Evolutionary conservation across 1,140 invertebrate genomes (phyloP).

Genomic region (Drosophila suzukii): DNA sequence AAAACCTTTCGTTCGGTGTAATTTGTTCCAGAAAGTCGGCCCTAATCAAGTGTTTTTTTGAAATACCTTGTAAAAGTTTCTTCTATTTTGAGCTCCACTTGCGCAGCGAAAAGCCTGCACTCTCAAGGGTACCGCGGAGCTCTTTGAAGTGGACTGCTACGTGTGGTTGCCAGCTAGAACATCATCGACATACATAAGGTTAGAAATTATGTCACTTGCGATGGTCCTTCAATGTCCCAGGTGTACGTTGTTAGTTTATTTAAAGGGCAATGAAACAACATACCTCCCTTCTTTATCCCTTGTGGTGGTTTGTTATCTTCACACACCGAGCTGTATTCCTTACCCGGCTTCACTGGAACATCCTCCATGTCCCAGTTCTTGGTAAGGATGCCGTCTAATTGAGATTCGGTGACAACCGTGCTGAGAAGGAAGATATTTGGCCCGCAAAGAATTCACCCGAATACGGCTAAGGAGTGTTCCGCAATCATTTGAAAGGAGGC

Average conservation of each 20-base stretch:
- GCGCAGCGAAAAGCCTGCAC: too few relatives aligned
- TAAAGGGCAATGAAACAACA: conserved; percentile 1
- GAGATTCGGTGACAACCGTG: background rate
- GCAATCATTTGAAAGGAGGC: background rate
- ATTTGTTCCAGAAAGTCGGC: too few relatives aligned
- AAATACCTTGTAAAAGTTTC: too few relatives aligned
- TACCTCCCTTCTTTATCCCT: background rate
- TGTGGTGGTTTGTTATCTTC: background rate
- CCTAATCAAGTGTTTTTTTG: background rate
- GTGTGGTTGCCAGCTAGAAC: too few relatives aligned
- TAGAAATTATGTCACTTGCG: background rate
- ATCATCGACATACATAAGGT: too few relatives aligned
- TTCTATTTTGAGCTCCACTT: too few relatives aligned
- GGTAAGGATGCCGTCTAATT: background rate
- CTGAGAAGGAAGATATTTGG: background rate
- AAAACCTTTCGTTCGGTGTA: too few relatives aligned
- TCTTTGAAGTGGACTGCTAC: too few relatives aligned
- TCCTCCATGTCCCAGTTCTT: background rate
- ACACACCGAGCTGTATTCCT: background rate
- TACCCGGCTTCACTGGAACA: background rate
- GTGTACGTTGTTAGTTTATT: background rate
- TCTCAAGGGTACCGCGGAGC: too few relatives aligned
- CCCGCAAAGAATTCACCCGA: background rate
- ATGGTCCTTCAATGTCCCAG: background rate
- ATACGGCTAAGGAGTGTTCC: background rate